Evolutionary conservation across 92 coral and sea anemone species (phyloP).

Genomic region (Parazoanthus swiftii): DNA sequence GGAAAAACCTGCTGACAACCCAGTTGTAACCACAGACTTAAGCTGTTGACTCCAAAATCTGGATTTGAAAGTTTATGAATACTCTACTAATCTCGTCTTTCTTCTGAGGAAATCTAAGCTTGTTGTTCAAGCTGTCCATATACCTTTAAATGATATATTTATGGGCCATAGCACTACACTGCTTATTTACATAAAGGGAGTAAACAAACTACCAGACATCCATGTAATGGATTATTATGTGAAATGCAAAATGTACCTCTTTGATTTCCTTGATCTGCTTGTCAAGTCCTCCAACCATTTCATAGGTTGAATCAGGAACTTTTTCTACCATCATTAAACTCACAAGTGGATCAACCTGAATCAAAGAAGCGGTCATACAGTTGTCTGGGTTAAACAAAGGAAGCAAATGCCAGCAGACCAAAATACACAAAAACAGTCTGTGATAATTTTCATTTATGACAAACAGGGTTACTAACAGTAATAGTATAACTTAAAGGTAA

Average conservation of each 20-base stretch:
- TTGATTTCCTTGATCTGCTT: conserved; percentile 99
- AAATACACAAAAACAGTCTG: neutral
- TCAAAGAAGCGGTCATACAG: neutral
- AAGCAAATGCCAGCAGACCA: neutral
- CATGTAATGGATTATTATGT: neutral
- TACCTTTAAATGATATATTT: too few relatives aligned
- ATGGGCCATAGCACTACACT: too few relatives aligned
- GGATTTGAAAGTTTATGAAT: too few relatives aligned
- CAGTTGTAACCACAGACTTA: too few relatives aligned
- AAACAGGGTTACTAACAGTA: too few relatives aligned
- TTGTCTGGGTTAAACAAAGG: neutral
- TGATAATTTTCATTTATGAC: neutral
- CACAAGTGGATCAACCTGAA: conserved; percentile 96
- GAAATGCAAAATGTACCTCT: conserved; percentile 61
- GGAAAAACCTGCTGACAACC: too few relatives aligned
- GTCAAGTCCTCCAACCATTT: conserved; percentile 99
- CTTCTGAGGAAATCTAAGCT: too few relatives aligned
- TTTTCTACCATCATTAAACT: conserved; percentile 99
- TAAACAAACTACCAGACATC: neutral
- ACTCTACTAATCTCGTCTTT: too few relatives aligned
- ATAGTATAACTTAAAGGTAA: too few relatives aligned
- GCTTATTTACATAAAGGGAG: too few relatives aligned
- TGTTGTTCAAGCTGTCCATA: too few relatives aligned
- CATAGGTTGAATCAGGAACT: conserved; percentile 99
- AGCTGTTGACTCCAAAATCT: too few relatives aligned